Base-by-base conservation (phyloP, 2,888 invertebrate genomes). In the Prosopocoilus inquinatus region DNA sequence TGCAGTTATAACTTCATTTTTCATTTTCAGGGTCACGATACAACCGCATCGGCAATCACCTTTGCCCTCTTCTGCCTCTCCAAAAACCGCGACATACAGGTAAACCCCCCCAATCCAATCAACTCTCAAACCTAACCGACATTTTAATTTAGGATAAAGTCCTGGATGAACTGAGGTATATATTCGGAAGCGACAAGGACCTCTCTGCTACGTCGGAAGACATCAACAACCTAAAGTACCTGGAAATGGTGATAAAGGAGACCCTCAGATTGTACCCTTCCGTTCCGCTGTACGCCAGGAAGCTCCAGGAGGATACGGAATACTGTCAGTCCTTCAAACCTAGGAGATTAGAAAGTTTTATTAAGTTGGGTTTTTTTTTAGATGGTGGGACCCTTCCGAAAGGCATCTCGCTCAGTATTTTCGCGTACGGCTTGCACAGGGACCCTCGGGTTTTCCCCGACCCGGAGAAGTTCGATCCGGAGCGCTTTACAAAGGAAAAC, bases 391-490 rank as follows among this genome's bases (percentile, higher is more conserved):
- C 62, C 34, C 64, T 64, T 9, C 71, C 77, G 1, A 76, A 76
- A 57, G 75, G 78, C 2, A 73, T 78, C 1, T 70, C 77, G 1
- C 57, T 81, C 0, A 69, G 76, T 2, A 61, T 82, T 2, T 73
- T 79, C 38, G 74, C 80, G 20, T 58, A 47, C 12, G 55, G 41
- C 9, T 41, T 48, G 13, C 50, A 58, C 5, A 57, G 57, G 45
- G 50, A 64, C 48, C 54, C 60, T 32, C 36, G 53, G 12, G 35
- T 56, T 11, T 62, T 49, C 50, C 53, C 51, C 41, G 52, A 59
- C 34, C 60, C 60, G 12, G 50, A 55, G 35, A 55, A 58, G 47
- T 64, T 61, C 33, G 53, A 45, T 41, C 62, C 64, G 33, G 50
- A 50, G 35, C 45, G 60, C 44, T 63, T 58, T 28, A 43, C 13